phyloP scores from a whole-genome alignment of 2,113 vertebrate species.

The Spilogale gracilis region DNA sequence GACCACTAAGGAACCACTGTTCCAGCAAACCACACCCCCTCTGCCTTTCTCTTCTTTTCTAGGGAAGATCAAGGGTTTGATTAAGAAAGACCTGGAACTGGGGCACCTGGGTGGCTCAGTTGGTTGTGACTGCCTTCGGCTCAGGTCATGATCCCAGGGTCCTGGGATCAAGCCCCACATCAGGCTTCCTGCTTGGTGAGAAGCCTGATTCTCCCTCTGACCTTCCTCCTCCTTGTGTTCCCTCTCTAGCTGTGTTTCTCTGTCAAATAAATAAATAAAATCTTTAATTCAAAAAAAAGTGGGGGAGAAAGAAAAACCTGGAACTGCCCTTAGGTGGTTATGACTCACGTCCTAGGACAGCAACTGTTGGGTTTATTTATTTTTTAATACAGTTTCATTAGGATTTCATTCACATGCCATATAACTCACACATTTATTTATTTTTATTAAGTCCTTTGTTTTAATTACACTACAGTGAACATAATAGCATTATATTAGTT shows the following conservation, averaged over 20 bases:
- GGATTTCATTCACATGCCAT: not conserved
- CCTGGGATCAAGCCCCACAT: no score
- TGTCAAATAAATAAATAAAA: no score
- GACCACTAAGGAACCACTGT: not conserved
- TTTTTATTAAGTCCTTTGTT: not conserved
- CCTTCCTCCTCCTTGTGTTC: no score
- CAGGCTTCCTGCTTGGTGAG: no score
- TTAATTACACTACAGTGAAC: not conserved
- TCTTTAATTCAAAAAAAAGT: no score
- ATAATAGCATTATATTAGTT: not conserved
- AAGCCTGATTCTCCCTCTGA: no score
- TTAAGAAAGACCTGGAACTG: not conserved
- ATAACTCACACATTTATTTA: not conserved
- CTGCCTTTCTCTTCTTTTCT: not conserved
- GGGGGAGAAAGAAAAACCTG: not conserved
- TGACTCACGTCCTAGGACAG: not conserved
- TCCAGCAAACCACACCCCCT: accelerated
- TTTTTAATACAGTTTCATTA: not conserved
- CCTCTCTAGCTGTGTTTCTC: no score
- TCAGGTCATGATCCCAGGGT: no score
- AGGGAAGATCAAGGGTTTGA: not conserved
- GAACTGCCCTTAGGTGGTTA: no score
- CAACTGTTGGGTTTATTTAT: not conserved
- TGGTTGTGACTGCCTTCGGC: no score
- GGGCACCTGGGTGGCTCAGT: no score